phyloP scores from a whole-genome alignment of 2,888 invertebrate species.

The Osmoderma eremita region DNA sequence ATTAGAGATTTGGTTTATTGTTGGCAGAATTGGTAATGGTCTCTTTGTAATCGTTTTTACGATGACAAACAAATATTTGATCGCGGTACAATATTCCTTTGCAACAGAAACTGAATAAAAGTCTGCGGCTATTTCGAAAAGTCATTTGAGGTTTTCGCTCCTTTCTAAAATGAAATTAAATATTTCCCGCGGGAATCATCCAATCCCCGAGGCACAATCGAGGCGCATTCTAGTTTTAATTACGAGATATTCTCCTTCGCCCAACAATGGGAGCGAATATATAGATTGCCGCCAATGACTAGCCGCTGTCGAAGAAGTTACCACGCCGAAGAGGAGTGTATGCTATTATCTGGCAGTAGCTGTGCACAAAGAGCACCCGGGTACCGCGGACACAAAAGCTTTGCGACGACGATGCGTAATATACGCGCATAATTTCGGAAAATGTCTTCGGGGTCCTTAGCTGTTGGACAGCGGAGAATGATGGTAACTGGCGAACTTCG shows the following conservation, averaged over 20 bases:
- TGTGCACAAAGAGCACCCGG: slow-evolving; percentile 18
- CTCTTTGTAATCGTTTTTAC: too few species aligned
- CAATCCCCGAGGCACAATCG: slow-evolving; percentile 15
- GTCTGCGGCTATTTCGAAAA: not conserved
- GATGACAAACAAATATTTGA: slow-evolving; percentile 3
- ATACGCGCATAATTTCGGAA: not conserved
- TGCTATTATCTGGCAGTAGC: slow-evolving; percentile 26
- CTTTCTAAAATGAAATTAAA: slow-evolving; percentile 1
- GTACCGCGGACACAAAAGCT: slow-evolving; percentile 10
- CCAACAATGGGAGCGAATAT: slow-evolving; percentile 18
- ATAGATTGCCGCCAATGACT: slow-evolving; percentile 31
- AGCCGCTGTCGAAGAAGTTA: not conserved
- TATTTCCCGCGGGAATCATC: not conserved
- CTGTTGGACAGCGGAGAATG: too few species aligned
- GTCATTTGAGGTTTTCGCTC: slow-evolving; percentile 4
- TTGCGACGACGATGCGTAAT: slow-evolving; percentile 8
- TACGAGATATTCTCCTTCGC: slow-evolving; percentile 30
- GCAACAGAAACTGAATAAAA: not conserved
- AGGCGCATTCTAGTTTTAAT: slow-evolving; percentile 30
- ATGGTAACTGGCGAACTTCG: slow-evolving; percentile 16
- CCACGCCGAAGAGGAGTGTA: not conserved
- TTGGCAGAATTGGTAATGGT: not conserved
- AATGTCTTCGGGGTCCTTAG: not conserved
- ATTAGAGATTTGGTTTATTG: too few species aligned
- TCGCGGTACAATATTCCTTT: not conserved